A percentile compares a stretch with the other conserved stretches of the same genome.
Evolutionary conservation across 2,113 vertebrate genomes (phyloP).

Genomic region (Phodopus roborovskii): DNA sequence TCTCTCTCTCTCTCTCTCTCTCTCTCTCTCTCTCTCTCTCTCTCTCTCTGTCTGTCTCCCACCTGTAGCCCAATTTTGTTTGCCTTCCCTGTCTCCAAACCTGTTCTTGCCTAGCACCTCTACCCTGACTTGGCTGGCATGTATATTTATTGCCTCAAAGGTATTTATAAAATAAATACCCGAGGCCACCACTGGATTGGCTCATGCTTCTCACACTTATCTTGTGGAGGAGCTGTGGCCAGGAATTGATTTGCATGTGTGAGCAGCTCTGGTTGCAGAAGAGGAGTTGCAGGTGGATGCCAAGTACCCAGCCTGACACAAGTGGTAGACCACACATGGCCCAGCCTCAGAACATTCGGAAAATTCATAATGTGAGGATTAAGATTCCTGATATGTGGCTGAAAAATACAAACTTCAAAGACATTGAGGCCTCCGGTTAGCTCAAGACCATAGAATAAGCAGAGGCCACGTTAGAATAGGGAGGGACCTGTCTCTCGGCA

Average conservation of each 20-base stretch:
- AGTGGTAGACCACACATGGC: background rate
- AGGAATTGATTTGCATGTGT: background rate
- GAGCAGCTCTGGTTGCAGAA: background rate
- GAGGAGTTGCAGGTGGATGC: background rate
- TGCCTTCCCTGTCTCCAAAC: background rate
- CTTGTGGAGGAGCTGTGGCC: background rate
- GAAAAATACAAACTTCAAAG: constrained; percentile 1
- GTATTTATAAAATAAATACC: constrained; percentile 18
- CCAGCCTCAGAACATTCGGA: background rate
- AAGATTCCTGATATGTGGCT: background rate
- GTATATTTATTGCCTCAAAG: constrained; percentile 10
- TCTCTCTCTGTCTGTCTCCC: too few species aligned
- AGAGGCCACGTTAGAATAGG: background rate
- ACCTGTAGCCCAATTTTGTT: background rate
- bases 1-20: too few species aligned
- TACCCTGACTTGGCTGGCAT: background rate
- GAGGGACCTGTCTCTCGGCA: background rate
- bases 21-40: too few species aligned
- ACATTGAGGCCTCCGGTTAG: background rate
- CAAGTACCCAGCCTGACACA: background rate
- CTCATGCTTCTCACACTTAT: background rate
- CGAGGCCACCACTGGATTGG: background rate
- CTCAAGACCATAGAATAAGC: background rate
- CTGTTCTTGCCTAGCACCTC: background rate
- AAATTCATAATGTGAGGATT: constrained; percentile 22